Evolutionary conservation across 2,113 vertebrate genomes (phyloP).

Genomic region (Sprattus sprattus): DNA sequence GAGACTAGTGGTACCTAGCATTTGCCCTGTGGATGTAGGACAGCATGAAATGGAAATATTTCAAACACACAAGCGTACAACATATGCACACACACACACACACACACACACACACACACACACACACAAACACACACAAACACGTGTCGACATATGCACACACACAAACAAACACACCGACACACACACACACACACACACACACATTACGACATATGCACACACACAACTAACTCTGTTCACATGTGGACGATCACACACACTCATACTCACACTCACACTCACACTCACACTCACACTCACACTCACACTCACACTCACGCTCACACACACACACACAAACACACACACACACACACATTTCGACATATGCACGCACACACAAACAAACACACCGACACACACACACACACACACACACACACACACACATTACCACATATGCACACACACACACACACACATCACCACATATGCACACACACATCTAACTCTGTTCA

Average conservation of each 20-base stretch:
- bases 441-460: too few relatives aligned
- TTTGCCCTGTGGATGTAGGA: slow-evolving; percentile 8
- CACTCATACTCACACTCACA: background rate
- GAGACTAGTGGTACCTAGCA: slow-evolving; percentile 1
- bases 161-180: background rate
- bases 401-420: too few relatives aligned
- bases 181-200: background rate
- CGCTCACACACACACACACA: background rate
- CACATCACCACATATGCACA: too few relatives aligned
- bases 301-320: background rate
- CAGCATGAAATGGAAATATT: background rate
- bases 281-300: slow-evolving; percentile 10
- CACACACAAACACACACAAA: background rate
- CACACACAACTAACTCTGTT: background rate
- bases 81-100: background rate
- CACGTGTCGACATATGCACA: background rate
- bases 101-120: background rate
- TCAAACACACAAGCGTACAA: background rate
- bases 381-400: too few relatives aligned
- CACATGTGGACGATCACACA: background rate
- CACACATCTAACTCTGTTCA: too few relatives aligned
- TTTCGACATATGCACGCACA: background rate
- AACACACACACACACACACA: background rate
- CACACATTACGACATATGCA: background rate
- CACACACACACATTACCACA: too few relatives aligned